These are phyloP conservation scores for Diplazon laetatorius DNA, from an alignment of 2,888 invertebrate genomes.

Conservation along the genomic window DNA sequence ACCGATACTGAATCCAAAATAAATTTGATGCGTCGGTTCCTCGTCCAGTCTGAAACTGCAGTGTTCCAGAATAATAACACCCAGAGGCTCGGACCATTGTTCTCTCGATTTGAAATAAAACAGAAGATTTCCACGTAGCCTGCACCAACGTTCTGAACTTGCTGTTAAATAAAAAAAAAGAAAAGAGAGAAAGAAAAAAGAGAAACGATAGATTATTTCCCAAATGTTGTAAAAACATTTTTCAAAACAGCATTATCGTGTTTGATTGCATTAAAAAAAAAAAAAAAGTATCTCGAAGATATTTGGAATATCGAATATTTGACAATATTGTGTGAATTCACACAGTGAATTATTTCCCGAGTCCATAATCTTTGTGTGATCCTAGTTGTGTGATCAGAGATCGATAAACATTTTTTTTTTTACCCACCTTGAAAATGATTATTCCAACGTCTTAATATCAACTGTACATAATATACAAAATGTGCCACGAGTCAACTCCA, in stretches of 20 bases:
- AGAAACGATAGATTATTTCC: not conserved
- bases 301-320: too few species aligned
- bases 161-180: conserved; percentile 84
- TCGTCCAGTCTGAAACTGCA: conserved; percentile 86
- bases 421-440: not conserved
- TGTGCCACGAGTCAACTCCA: not conserved
- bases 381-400: too few species aligned
- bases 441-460: not conserved
- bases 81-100: conserved; percentile 93
- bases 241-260: too few species aligned
- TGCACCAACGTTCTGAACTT: conserved; percentile 93
- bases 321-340: too few species aligned
- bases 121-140: conserved; percentile 94
- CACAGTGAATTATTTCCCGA: too few species aligned
- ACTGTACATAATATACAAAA: conserved; percentile 9
- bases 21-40: conserved; percentile 87
- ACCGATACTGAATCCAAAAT: conserved; percentile 93
- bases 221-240: too few species aligned
- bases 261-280: too few species aligned
- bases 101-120: conserved; percentile 96
- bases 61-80: conserved; percentile 94
- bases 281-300: too few species aligned
- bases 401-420: too few species aligned
- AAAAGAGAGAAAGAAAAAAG: too few species aligned
- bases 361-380: too few species aligned